Evolutionary conservation across 2,888 invertebrate genomes (phyloP).

Genomic region (Drosophila rellima): DNA sequence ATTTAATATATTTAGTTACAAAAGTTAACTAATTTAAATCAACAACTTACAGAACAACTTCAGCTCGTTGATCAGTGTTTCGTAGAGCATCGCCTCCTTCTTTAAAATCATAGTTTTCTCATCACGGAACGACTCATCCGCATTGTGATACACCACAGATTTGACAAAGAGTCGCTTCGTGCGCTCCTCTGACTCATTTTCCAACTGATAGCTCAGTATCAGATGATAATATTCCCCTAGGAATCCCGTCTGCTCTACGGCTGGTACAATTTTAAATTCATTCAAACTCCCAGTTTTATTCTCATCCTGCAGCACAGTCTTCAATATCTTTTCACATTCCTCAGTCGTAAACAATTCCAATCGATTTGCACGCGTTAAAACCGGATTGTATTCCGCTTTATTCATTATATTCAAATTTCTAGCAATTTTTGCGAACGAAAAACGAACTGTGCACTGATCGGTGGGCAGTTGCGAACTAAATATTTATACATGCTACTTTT

Average conservation of each 20-base stretch:
- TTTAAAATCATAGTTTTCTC: slow-evolving; percentile 62
- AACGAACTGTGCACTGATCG: neutral
- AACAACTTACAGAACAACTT: slow-evolving; percentile 74
- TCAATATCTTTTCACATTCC: slow-evolving; percentile 70
- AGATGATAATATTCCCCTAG: slow-evolving; percentile 82
- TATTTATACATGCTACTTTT: neutral
- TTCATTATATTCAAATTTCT: slow-evolving; percentile 31
- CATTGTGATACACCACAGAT: slow-evolving; percentile 67
- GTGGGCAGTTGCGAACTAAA: slow-evolving; percentile 32
- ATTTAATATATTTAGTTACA: too few species aligned
- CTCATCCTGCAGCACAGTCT: slow-evolving; percentile 55
- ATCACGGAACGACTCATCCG: slow-evolving; percentile 58
- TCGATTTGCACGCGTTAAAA: slow-evolving; percentile 50
- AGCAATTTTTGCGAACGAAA: neutral
- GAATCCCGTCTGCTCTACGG: slow-evolving; percentile 69
- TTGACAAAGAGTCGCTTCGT: slow-evolving; percentile 75
- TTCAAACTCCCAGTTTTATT: slow-evolving; percentile 45
- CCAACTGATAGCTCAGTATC: slow-evolving; percentile 60
- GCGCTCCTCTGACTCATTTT: slow-evolving; percentile 37
- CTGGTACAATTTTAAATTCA: slow-evolving; percentile 65
- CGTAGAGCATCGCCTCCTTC: slow-evolving; percentile 76
- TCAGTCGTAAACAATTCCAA: slow-evolving; percentile 61
- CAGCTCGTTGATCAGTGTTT: slow-evolving; percentile 67
- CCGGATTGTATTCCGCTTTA: slow-evolving; percentile 41
- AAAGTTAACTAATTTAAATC: too few species aligned